A percentile compares a stretch with the other conserved stretches of the same genome.
phyloP scores from a whole-genome alignment of 2,888 invertebrate genomes.

The Gisinianus flammeolus region DNA sequence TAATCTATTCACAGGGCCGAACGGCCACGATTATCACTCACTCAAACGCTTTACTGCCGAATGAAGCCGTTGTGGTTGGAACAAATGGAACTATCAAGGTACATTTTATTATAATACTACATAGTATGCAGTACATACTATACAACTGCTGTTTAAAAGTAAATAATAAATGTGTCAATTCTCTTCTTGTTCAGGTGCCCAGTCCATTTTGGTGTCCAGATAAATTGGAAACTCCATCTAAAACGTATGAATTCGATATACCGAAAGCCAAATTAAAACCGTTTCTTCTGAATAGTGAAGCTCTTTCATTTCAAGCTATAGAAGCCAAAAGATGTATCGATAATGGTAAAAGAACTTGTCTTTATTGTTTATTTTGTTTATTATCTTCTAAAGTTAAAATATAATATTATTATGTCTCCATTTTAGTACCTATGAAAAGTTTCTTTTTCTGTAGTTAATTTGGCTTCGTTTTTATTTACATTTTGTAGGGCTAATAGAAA shows the following conservation, averaged over 20 bases:
- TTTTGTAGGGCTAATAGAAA: slow-evolving; percentile 71
- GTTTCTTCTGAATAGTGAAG: slow-evolving; percentile 75
- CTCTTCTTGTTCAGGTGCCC: slow-evolving; percentile 60
- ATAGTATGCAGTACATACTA: no score
- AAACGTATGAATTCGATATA: slow-evolving; percentile 70
- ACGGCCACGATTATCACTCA: slow-evolving; percentile 70
- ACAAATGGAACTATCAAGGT: slow-evolving; percentile 73
- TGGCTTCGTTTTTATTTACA: not conserved
- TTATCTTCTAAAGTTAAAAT: not conserved
- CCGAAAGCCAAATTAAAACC: slow-evolving; percentile 68
- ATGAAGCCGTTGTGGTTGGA: slow-evolving; percentile 72
- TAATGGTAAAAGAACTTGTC: slow-evolving; percentile 65
- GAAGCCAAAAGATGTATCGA: slow-evolving; percentile 76
- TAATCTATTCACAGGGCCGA: slow-evolving; percentile 70
- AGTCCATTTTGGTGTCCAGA: slow-evolving; percentile 77
- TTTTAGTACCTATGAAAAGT: not conserved
- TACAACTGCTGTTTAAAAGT: not conserved
- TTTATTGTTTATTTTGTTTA: not conserved
- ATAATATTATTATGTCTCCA: no score
- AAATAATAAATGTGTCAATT: not conserved
- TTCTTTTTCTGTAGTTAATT: no score
- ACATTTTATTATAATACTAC: slow-evolving; percentile 56
- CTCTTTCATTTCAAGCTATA: slow-evolving; percentile 77
- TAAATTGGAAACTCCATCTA: slow-evolving; percentile 70
- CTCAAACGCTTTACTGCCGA: slow-evolving; percentile 65